These are phyloP conservation scores for Triplophysa rosa DNA, from an alignment of 2,113 vertebrate species.

Conservation along the genomic window DNA sequence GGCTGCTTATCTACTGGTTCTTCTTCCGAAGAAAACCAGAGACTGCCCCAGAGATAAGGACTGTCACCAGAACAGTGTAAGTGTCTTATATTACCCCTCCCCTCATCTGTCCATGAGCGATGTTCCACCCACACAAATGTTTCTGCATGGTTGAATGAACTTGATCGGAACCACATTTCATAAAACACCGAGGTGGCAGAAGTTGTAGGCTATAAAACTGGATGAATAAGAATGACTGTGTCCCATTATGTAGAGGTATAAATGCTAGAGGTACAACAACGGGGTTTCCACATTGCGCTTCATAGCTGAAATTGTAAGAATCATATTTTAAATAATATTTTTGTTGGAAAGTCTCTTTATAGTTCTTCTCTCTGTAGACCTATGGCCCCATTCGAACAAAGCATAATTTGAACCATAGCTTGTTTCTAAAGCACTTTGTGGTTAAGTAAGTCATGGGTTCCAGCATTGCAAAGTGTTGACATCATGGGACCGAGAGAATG, in stretches of 20 bases:
- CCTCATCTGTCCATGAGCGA: background rate
- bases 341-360: background rate
- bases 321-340: conserved; percentile 2
- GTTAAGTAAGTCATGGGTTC: conserved; percentile 30
- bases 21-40: conserved; percentile 77
- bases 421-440: conserved; percentile 23
- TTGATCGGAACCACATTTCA: background rate
- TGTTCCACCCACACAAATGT: conserved; percentile 4
- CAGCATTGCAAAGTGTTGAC: conserved; percentile 40
- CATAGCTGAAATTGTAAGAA: background rate
- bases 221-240: background rate
- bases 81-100: conserved; percentile 2
- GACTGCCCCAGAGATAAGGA: conserved; percentile 74
- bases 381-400: conserved; percentile 29
- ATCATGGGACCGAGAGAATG: conserved; percentile 39
- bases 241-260: background rate
- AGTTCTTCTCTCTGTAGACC: conserved; percentile 1
- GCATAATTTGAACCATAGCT: background rate
- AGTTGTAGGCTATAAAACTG: background rate
- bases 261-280: background rate
- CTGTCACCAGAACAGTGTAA: conserved; percentile 63
- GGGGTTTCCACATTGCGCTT: background rate
- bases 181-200: background rate
- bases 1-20: conserved; percentile 79
- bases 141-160: background rate